phyloP scores from a whole-genome alignment of 2,797 vertebrate species.

The Rhinophrynus dorsalis region DNA sequence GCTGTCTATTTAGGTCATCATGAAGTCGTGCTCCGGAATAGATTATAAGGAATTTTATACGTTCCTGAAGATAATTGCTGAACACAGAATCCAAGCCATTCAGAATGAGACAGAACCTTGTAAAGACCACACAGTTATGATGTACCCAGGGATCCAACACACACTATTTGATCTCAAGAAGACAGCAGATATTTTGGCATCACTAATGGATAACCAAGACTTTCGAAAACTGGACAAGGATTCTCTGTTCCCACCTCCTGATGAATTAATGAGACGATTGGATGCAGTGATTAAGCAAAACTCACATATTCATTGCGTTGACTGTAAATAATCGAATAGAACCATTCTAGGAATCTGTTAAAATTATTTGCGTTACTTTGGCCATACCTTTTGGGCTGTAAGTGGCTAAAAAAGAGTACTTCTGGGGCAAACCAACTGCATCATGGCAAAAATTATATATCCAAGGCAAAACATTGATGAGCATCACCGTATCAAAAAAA shows the following conservation, averaged over 20 bases:
- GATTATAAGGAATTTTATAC: slow-evolving; percentile 87
- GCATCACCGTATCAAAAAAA: too few species aligned
- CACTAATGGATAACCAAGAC: slow-evolving; percentile 83
- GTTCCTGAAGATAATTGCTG: slow-evolving; percentile 83
- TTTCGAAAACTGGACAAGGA: slow-evolving; percentile 79
- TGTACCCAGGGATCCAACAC: slow-evolving; percentile 78
- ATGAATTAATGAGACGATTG: not conserved
- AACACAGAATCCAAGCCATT: slow-evolving; percentile 79
- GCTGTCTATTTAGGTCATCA: slow-evolving; percentile 74
- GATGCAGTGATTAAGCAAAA: not conserved
- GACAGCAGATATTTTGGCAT: slow-evolving; percentile 79
- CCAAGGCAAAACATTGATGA: too few species aligned
- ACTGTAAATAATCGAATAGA: not conserved
- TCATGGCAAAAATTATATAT: too few species aligned
- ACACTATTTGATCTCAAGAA: slow-evolving; percentile 86
- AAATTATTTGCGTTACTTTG: too few species aligned
- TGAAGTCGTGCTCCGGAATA: slow-evolving; percentile 93
- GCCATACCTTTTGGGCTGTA: too few species aligned
- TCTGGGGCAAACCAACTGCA: too few species aligned
- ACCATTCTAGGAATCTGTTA: too few species aligned
- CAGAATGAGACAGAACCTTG: slow-evolving; percentile 35
- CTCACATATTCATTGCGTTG: not conserved
- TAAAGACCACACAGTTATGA: slow-evolving; percentile 53
- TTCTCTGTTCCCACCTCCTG: slow-evolving; percentile 59
- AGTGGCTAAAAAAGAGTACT: too few species aligned